These are phyloP conservation scores for Anthopleura sola DNA, from an alignment of 64 coral and sea anemone species.

Conservation along the genomic window DNA sequence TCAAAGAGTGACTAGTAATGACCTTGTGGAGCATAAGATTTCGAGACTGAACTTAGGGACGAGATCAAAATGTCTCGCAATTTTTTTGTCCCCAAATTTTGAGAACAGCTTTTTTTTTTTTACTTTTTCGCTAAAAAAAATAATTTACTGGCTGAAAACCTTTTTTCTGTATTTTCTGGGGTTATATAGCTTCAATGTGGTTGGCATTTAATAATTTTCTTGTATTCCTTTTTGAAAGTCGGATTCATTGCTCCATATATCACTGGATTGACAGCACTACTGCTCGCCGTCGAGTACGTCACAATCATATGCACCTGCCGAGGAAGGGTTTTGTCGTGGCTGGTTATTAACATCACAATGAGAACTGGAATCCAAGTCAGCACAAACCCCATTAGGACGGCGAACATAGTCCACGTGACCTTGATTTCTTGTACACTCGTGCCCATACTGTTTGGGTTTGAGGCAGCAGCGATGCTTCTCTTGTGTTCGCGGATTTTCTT, in stretches of 20 bases:
- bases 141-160: no score
- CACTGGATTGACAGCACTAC: constrained; percentile 24
- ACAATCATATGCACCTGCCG: constrained; percentile 1
- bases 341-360: neutral
- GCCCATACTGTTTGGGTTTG: neutral
- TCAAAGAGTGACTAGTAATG: no score
- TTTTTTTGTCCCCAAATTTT: no score
- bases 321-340: neutral
- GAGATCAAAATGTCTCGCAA: no score
- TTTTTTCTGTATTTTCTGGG: neutral
- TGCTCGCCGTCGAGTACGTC: neutral
- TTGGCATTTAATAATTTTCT: neutral
- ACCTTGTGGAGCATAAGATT: no score
- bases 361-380: neutral
- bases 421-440: constrained; percentile 14
- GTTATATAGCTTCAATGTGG: neutral
- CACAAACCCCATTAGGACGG: neutral
- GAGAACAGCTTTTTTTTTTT: no score
- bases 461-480: neutral
- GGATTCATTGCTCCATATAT: constrained; percentile 22
- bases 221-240: neutral
- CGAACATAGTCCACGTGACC: neutral
- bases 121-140: no score
- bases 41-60: no score
- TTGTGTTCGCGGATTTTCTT: constrained; percentile 10